phyloP scores from a whole-genome alignment of 30 jellyfish, hydroid and myxozoan genomes.

The Haliclystus octoradiatus region DNA sequence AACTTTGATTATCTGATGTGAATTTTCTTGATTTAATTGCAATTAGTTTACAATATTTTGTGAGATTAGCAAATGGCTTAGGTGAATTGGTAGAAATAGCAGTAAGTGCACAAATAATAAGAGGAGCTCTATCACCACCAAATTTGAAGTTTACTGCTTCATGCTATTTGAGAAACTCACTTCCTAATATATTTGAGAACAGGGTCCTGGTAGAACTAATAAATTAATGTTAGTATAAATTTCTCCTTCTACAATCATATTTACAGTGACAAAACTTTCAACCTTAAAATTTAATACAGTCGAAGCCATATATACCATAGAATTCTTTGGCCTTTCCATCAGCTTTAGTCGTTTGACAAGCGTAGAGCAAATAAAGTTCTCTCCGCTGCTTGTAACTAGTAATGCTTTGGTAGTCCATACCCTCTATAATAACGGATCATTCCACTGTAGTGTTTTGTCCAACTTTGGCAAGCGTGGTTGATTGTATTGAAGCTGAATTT shows the following conservation, averaged over 20 bases:
- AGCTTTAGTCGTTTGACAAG: background rate
- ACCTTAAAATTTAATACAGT: conserved; percentile 10
- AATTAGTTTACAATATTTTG: too few relatives aligned
- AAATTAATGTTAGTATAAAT: too few relatives aligned
- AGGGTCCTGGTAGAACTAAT: too few relatives aligned
- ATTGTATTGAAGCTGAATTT: conserved; percentile 14
- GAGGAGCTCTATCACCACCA: conserved; percentile 21
- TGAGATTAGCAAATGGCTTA: conserved; percentile 10
- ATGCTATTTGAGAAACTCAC: conserved; percentile 18
- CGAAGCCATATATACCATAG: too few relatives aligned
- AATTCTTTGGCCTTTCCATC: background rate
- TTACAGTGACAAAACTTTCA: too few relatives aligned
- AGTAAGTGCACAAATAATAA: conserved; percentile 9
- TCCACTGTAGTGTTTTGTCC: too few relatives aligned
- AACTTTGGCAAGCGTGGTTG: conserved; percentile 19
- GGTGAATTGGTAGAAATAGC: conserved; percentile 8
- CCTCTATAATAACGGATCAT: too few relatives aligned
- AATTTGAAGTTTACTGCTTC: background rate
- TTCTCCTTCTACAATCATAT: too few relatives aligned
- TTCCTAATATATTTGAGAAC: too few relatives aligned
- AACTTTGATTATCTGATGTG: too few relatives aligned
- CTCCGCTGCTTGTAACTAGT: conserved; percentile 35
- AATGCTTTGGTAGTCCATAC: too few relatives aligned
- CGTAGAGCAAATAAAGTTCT: conserved; percentile 13
- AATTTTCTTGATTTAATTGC: too few relatives aligned